phyloP scores from a whole-genome alignment of 1,140 invertebrate genomes.

The Gryllus bimaculatus region DNA sequence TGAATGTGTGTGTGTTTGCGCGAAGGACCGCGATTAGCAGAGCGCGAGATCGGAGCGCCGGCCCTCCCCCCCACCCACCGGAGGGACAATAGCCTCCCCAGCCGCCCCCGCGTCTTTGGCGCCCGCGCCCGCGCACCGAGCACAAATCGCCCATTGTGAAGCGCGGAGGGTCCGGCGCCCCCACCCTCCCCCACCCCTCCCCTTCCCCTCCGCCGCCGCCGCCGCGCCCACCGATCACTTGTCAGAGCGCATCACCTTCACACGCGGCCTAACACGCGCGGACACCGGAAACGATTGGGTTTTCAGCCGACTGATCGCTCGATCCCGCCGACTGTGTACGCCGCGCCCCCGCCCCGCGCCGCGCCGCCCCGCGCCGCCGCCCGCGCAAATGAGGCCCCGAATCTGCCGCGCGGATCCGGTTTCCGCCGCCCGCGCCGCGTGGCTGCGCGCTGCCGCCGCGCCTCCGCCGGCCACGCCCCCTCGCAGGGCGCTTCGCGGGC shows the following conservation, averaged over 20 bases:
- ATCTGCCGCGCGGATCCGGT: not conserved
- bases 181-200: not conserved
- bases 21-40: too few species aligned
- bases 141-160: not conserved
- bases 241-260: conserved; percentile 11
- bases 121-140: too few species aligned
- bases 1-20: too few species aligned
- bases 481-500: too few species aligned
- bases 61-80: not conserved
- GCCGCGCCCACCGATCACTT: not conserved
- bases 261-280: conserved; percentile 13
- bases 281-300: conserved; percentile 19
- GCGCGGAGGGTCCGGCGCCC: too few species aligned
- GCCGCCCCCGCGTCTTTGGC: not conserved
- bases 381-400: not conserved
- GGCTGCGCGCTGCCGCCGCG: too few species aligned
- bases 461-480: too few species aligned
- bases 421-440: not conserved
- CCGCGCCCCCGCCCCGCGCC: not conserved
- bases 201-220: not conserved
- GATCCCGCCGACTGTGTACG: conserved; percentile 4
- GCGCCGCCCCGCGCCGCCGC: too few species aligned
- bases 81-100: not conserved
- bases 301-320: conserved; percentile 19
- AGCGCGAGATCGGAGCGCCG: too few species aligned